Evolutionary conservation across 2,113 vertebrate species (phyloP), one percentile per base, ranked within the genome.

Genomic region (Phainopepla nitens): DNA sequence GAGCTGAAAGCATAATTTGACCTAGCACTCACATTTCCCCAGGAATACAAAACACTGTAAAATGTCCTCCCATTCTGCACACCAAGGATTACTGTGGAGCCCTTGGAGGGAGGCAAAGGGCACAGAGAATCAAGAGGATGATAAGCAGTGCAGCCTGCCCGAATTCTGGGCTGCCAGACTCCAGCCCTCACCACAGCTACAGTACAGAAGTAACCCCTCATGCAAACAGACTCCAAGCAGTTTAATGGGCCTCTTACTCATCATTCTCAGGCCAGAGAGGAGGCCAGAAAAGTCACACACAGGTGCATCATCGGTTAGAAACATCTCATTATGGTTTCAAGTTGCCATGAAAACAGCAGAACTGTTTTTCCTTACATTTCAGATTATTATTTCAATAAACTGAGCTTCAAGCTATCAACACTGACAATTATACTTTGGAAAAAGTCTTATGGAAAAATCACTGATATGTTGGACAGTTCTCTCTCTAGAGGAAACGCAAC

Each of bases 1-100:
- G 18, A 83, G 45, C 53, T 90, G 79, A 96, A 93, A 95, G 50
- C 39, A 61, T 60, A 19, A 15, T 90, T 89, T 92, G 76, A 86
- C 64, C 54, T 33, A 73, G 51, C 62, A 73, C 8, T 92, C 54
- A 10, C 45, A 65, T 92, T 88, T 72, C 31, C 68, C 51, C 25
- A 33, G 71, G 47, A 90, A 80, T 24, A 82, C 18, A 64, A 85
- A 90, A 16, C 49, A 35, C 25, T 61, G n/a, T 25, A 54, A 72
- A 73, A 73, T 13, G 10, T 51, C 83, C 68, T 85, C 47, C 50
- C 5, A 15, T 36, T 39, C 50, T 69, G 24, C 47, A 42, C 35
- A 33, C 50, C 6, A 25, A 41, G 23, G 27, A 22, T 65, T 76
- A 19, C 15, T 35, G 20, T 29, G 58, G 53, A 83, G 49, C 64